These are phyloP conservation scores for Triplophysa yarkandensis DNA, from an alignment of 2,797 vertebrate species.

Conservation along the genomic window DNA sequence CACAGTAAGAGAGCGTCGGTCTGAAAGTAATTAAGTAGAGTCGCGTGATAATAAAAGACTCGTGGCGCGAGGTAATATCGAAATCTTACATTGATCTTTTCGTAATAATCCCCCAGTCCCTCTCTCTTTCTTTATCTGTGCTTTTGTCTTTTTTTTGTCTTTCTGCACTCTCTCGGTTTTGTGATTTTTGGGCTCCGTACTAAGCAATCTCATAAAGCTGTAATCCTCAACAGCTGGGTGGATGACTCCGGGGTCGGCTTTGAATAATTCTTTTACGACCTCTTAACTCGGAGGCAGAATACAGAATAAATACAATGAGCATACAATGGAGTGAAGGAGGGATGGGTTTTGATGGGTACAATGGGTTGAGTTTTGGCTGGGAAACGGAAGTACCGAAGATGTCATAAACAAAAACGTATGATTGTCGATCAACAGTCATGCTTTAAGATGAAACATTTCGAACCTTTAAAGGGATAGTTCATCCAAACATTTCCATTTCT, in stretches of 20 bases:
- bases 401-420: no score
- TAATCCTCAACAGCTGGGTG: conserved; percentile 31
- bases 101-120: conserved; percentile 36
- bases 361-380: not conserved
- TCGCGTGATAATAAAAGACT: conserved; percentile 56
- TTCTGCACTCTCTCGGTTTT: not conserved
- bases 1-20: conserved; percentile 58
- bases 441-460: no score
- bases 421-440: no score
- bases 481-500: no score
- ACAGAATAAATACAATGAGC: conserved; percentile 5
- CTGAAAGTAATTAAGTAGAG: conserved; percentile 64
- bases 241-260: conserved; percentile 30
- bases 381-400: not conserved
- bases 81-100: conserved; percentile 50
- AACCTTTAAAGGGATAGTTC: no score
- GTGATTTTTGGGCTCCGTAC: conserved; percentile 9
- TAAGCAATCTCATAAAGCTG: conserved; percentile 29
- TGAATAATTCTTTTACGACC: conserved; percentile 14
- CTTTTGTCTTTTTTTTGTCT: conserved; percentile 10
- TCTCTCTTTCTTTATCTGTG: not conserved
- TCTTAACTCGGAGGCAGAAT: not conserved
- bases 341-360: not conserved
- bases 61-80: conserved; percentile 49
- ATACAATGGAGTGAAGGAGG: not conserved